Conservation (phyloP, 2,113 vertebrate species). For the Apteryx mantelli region DNA sequence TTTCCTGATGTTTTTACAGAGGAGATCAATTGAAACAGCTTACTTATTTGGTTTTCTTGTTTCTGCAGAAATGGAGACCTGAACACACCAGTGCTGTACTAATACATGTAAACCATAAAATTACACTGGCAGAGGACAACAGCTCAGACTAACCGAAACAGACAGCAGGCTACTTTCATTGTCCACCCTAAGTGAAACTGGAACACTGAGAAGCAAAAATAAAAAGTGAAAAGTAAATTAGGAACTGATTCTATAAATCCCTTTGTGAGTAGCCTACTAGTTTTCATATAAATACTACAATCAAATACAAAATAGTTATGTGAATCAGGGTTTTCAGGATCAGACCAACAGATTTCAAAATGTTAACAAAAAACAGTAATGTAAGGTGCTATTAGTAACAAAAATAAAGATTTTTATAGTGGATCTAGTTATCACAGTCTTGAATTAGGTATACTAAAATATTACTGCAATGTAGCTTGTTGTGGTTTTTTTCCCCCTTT, state of each 20-base stretch:
- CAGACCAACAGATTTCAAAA: neutral
- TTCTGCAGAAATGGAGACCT: slow-evolving; percentile 1
- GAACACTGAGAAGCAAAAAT: slow-evolving; percentile 5
- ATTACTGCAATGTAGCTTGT: neutral
- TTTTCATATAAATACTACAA: neutral
- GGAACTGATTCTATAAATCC: neutral
- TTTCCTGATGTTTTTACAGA: neutral
- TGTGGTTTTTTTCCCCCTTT: neutral
- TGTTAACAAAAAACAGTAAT: neutral
- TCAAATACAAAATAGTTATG: neutral
- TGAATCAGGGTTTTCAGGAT: neutral
- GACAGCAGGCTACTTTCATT: slow-evolving; percentile 7
- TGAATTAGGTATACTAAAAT: neutral
- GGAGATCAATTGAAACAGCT: neutral
- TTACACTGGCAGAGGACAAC: neutral
- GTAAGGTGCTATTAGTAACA: neutral
- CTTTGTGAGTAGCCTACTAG: neutral
- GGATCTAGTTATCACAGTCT: neutral
- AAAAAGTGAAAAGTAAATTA: slow-evolving; percentile 35
- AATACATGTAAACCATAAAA: neutral
- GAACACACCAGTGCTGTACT: neutral
- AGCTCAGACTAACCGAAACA: neutral
- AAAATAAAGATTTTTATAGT: neutral
- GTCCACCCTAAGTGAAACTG: neutral
- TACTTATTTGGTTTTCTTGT: too few relatives aligned